Evolutionary conservation across 2,113 vertebrate species (phyloP), one percentile per base, ranked within the genome.

Genomic region (Malurus cyaneus): DNA sequence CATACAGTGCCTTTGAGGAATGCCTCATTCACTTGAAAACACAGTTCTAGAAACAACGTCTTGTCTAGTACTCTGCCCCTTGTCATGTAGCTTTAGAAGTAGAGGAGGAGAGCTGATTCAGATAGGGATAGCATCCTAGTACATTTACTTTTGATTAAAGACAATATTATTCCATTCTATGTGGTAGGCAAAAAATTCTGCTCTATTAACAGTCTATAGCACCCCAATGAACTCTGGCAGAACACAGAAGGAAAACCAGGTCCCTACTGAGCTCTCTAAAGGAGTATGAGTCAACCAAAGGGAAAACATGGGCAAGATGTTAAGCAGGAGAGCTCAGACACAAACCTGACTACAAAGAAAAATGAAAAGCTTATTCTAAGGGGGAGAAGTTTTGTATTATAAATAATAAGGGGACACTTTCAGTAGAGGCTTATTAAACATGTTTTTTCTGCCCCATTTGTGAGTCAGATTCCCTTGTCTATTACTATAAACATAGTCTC

Each of bases 171-270:
- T 81, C 72, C 23, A 67, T 92, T 93, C 71, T 56, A 50, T 12
- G 42, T 1, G 9, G 28, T 76, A 74, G 69, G 53, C 8, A 5
- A 92, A 94, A 94, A 94, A 64, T 17, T 62, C 88, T 86, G 47
- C 44, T 83, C 86, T 94, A 65, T 81, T 89, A 95, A 86, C 42
- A 28, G 19, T 62, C 59, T 64, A 11, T 41, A 31, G 52, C 79
- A 95, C 74, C 71, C 76, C 95, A 94, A 94, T 67, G 82, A 93
- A 93, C 49, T 89, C 85, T 86, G 94, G 71, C 72, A 96, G 85
- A 93, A 71, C 49, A 71, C 54, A 86, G 81, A 87, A 86, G 67
- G 53, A 90, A 95, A 94, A 86, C 52, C 34, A 65, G 36, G 29
- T 78, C 47, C 85, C 67, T 70, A 21, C 44, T 39, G 82, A 86